These are phyloP conservation scores for Hirudo medicinalis DNA, from an alignment of 1,140 invertebrate genomes.

Conservation along the genomic window DNA sequence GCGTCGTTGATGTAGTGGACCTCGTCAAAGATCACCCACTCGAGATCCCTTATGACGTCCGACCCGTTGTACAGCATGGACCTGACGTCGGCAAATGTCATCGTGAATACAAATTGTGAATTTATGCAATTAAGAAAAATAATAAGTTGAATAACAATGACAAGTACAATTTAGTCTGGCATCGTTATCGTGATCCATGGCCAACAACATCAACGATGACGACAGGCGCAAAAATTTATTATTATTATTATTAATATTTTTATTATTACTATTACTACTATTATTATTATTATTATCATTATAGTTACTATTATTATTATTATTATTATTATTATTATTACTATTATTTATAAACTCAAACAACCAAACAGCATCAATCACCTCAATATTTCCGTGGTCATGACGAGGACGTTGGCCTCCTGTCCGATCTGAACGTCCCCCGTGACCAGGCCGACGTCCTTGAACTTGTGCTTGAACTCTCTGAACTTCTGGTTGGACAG, in stretches of 20 bases:
- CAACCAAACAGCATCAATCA: slow-evolving; percentile 22
- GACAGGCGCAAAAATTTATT: too few relatives aligned
- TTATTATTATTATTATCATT: too few relatives aligned
- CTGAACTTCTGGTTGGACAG: slow-evolving; percentile 97
- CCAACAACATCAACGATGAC: too few relatives aligned
- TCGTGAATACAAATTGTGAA: too few relatives aligned
- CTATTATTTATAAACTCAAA: not conserved
- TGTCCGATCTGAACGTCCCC: slow-evolving; percentile 89
- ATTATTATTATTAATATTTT: too few relatives aligned
- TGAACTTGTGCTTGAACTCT: slow-evolving; percentile 81
- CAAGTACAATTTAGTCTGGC: too few relatives aligned
- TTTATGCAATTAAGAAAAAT: too few relatives aligned
- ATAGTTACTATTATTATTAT: too few relatives aligned
- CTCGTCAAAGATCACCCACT: slow-evolving; percentile 99
- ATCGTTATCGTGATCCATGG: too few relatives aligned
- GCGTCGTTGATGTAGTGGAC: slow-evolving; percentile 97
- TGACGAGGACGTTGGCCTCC: slow-evolving; percentile 84
- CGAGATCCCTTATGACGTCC: slow-evolving; percentile 82
- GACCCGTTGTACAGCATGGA: slow-evolving; percentile 94
- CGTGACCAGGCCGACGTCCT: slow-evolving; percentile 78
- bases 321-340: not conserved
- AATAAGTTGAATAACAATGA: too few relatives aligned
- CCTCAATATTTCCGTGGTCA: slow-evolving; percentile 97
- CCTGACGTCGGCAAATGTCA: slow-evolving; percentile 26
- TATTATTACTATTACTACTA: too few relatives aligned